These are phyloP conservation scores for Eleutherodactylus coqui DNA, from an alignment of 2,797 vertebrate genomes.

Conservation along the genomic window DNA sequence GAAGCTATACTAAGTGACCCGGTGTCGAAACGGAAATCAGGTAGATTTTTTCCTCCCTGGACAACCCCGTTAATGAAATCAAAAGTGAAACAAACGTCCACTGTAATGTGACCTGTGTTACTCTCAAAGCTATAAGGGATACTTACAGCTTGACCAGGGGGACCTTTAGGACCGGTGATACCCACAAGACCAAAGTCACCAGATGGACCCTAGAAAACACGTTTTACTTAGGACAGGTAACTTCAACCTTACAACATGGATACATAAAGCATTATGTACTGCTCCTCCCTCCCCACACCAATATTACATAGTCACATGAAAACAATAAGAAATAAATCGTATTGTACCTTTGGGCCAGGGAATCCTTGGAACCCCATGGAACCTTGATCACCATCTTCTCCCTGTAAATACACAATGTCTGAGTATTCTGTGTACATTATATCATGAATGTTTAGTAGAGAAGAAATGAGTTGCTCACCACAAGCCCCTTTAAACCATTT, in stretches of 20 bases:
- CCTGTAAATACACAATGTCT: slow-evolving; percentile 77
- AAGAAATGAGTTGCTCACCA: slow-evolving; percentile 75
- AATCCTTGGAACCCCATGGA: slow-evolving; percentile 91
- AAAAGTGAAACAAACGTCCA: no score
- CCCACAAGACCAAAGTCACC: slow-evolving; percentile 87
- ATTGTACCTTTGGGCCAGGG: slow-evolving; percentile 88
- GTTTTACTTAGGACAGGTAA: no score
- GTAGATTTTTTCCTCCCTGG: no score
- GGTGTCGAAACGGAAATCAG: no score
- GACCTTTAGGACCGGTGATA: slow-evolving; percentile 89
- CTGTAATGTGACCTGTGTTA: not conserved
- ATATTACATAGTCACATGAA: not conserved
- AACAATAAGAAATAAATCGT: not conserved
- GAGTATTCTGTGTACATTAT: not conserved
- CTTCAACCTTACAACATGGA: not conserved
- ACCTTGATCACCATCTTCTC: slow-evolving; percentile 86
- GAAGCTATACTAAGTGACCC: no score
- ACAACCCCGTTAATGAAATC: no score
- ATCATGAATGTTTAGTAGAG: not conserved
- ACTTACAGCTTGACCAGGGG: slow-evolving; percentile 87
- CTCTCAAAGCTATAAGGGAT: not conserved
- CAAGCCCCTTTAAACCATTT: slow-evolving; percentile 85
- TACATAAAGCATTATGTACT: not conserved
- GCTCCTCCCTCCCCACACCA: not conserved
- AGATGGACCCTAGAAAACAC: slow-evolving; percentile 82